A percentile compares a stretch with the other conserved stretches of the same genome.
Conservation (phyloP, 2,113 vertebrate species). For the Semnopithecus entellus region DNA sequence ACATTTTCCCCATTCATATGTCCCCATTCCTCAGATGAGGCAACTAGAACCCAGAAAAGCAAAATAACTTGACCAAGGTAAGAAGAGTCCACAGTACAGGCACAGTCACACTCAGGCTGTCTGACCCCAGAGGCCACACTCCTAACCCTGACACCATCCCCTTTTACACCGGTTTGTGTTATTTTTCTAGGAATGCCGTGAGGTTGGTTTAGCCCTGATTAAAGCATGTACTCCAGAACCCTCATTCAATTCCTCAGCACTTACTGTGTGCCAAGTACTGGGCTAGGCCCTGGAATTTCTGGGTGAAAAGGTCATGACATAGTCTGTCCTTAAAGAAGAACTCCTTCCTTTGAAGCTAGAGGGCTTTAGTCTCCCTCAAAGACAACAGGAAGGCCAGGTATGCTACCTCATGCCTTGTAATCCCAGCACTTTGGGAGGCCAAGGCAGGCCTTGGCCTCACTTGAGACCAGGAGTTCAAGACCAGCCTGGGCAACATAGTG, state of each 20-base stretch:
- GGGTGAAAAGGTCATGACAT: neutral
- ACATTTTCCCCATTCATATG: neutral
- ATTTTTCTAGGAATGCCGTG: neutral
- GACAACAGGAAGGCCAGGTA: too few species aligned
- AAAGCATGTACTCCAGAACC: neutral
- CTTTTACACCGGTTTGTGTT: neutral
- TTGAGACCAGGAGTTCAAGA: too few species aligned
- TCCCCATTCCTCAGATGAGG: neutral
- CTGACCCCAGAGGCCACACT: neutral
- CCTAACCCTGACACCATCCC: neutral
- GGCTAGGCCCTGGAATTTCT: neutral
- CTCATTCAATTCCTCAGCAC: constrained; percentile 5
- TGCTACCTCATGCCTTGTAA: too few species aligned
- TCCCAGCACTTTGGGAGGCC: too few species aligned
- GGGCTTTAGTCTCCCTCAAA: neutral
- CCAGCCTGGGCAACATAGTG: too few species aligned
- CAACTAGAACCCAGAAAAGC: neutral
- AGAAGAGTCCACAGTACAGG: neutral
- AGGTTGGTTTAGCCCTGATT: neutral
- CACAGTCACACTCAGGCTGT: neutral
- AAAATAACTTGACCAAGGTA: neutral
- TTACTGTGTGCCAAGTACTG: neutral
- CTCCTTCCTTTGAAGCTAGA: neutral
- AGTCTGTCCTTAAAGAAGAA: constrained; percentile 42
- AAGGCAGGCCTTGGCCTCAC: too few species aligned